These are phyloP conservation scores for Orthosia gothica DNA, from an alignment of 2,888 invertebrate species.

Conservation along the genomic window DNA sequence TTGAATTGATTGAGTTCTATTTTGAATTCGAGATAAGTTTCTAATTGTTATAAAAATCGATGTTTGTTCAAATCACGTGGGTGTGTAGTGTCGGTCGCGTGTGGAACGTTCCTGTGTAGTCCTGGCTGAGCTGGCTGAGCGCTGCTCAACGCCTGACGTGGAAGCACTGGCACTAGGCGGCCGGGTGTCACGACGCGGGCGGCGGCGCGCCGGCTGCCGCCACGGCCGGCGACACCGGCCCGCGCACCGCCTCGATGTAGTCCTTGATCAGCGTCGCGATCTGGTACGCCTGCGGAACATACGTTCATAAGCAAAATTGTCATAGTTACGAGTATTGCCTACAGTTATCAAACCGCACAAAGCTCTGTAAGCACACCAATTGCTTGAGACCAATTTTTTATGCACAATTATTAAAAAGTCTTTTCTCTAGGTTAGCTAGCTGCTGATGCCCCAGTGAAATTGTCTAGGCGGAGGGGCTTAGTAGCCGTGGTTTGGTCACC, in stretches of 20 bases:
- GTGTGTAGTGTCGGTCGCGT: conserved; percentile 47
- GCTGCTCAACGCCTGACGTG: conserved; percentile 85
- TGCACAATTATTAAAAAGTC: no score
- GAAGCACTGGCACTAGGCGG: conserved; percentile 91
- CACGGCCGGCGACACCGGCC: conserved; percentile 88
- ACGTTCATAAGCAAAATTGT: background rate
- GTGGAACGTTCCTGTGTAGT: conserved; percentile 27
- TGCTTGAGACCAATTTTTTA: no score
- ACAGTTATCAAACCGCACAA: background rate
- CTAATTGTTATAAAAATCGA: conserved; percentile 15
- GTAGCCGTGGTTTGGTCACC: no score
- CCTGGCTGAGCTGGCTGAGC: conserved; percentile 14
- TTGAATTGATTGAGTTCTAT: conserved; percentile 15
- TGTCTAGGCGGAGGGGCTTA: no score
- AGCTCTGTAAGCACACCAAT: no score
- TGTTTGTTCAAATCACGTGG: conserved; percentile 46
- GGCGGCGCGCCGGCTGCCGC: conserved; percentile 71
- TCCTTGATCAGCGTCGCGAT: conserved; percentile 98
- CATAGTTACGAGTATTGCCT: background rate
- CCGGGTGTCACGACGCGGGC: conserved; percentile 86
- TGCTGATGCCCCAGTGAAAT: no score
- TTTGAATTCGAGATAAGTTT: conserved; percentile 40
- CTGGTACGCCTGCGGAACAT: conserved; percentile 95
- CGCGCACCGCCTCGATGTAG: conserved; percentile 92
- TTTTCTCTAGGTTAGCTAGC: no score